A percentile compares a stretch with the other conserved stretches of the same genome.
Evolutionary conservation across 1,140 invertebrate genomes (phyloP).

Genomic region (Trachymyrmex cornetzi): DNA sequence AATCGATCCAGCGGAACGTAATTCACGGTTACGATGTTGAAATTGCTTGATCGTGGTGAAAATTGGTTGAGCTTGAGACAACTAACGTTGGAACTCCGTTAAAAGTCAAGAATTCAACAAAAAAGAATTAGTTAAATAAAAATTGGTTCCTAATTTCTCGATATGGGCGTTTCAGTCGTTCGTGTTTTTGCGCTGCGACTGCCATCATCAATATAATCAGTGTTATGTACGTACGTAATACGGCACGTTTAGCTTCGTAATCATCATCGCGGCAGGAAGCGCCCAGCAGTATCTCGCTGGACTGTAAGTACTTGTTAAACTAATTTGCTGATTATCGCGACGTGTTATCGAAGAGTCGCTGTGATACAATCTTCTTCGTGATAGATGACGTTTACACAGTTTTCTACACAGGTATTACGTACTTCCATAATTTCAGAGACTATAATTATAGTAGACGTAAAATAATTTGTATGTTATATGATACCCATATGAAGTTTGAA

Average conservation of each 20-base stretch:
- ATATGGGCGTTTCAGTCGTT: neutral
- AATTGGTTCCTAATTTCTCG: conserved; percentile 3
- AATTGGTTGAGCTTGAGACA: conserved; percentile 4
- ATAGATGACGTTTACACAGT: neutral
- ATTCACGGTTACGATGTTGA: neutral
- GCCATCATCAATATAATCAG: conserved; percentile 11
- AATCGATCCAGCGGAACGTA: conserved; percentile 6
- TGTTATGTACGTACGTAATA: neutral
- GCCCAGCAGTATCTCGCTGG: conserved; percentile 5
- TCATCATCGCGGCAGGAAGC: conserved; percentile 32
- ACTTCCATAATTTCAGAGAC: neutral
- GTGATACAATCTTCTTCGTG: neutral
- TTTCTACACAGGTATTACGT: neutral
- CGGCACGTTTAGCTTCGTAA: conserved; percentile 5
- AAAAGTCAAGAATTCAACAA: neutral
- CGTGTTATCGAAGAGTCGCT: conserved; percentile 10
- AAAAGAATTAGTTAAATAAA: no score
- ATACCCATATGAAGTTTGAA: neutral
- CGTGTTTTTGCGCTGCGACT: neutral
- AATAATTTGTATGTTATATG: neutral
- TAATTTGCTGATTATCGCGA: conserved; percentile 41
- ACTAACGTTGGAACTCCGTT: neutral
- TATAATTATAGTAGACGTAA: neutral
- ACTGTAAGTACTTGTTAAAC: conserved; percentile 39
- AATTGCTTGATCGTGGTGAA: conserved; percentile 1